Conservation (phyloP, 2,797 vertebrate species). For the Tapirus indicus region DNA sequence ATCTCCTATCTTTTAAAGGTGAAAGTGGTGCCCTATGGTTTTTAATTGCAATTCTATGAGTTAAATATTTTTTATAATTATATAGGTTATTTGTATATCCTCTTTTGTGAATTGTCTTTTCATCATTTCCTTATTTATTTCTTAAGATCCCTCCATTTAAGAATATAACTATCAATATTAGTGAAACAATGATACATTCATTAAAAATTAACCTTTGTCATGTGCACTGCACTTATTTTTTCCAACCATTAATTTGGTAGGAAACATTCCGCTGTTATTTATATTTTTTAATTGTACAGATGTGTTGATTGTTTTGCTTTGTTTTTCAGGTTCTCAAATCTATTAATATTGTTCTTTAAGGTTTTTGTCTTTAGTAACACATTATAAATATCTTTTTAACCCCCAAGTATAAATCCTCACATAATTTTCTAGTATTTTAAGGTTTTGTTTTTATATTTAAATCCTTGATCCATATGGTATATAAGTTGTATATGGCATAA, state of each 20-base stretch:
- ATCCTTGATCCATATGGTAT: slow-evolving; percentile 1
- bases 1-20: neutral
- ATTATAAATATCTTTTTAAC: neutral
- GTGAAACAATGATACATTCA: slow-evolving; percentile 13
- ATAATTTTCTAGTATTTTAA: slow-evolving; percentile 27
- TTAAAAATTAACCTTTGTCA: slow-evolving; percentile 33
- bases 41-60: neutral
- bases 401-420: neutral
- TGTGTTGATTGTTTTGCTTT: neutral
- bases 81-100: neutral
- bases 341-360: slow-evolving; percentile 46
- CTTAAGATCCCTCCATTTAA: slow-evolving; percentile 8
- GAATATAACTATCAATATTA: neutral
- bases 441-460: slow-evolving; percentile 64
- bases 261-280: neutral
- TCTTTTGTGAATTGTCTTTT: slow-evolving; percentile 15
- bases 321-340: neutral
- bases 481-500: slow-evolving; percentile 42
- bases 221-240: neutral
- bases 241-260: neutral
- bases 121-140: slow-evolving; percentile 47
- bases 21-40: neutral
- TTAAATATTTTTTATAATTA: slow-evolving; percentile 13
- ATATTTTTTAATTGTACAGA: neutral
- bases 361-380: neutral